Evolutionary conservation across 2,888 invertebrate species (phyloP).

Genomic region (Horisme vitalbata): DNA sequence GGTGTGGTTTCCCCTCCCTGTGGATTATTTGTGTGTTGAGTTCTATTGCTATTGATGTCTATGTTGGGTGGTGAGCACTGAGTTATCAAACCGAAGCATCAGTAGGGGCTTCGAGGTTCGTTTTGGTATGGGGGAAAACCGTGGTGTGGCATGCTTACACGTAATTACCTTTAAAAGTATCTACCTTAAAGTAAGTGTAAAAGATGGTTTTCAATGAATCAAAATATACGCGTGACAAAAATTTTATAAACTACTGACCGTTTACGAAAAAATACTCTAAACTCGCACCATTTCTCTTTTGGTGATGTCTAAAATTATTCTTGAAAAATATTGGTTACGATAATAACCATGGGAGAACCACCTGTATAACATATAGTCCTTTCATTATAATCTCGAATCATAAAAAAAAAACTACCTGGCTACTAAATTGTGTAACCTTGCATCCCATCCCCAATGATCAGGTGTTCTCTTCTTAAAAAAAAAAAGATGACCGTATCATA

Average conservation of each 20-base stretch:
- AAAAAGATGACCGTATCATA: conserved; percentile 43
- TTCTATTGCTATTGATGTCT: conserved; percentile 41
- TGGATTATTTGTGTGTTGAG: conserved; percentile 42
- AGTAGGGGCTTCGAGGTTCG: no score
- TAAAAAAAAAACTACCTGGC: conserved; percentile 62
- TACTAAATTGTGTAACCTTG: conserved; percentile 52
- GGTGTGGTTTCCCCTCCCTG: conserved; percentile 48
- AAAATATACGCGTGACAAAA: no score
- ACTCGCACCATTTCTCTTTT: no score
- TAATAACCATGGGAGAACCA: no score
- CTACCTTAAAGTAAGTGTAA: background rate
- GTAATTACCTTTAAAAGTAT: conserved; percentile 29
- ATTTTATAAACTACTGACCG: no score
- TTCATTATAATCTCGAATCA: conserved; percentile 2
- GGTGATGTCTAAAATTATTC: no score
- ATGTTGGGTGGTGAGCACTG: conserved; percentile 32
- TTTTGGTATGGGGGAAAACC: conserved; percentile 50
- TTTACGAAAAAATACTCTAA: no score
- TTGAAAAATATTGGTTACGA: no score
- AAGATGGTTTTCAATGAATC: no score
- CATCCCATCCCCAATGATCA: conserved; percentile 53
- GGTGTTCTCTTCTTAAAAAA: conserved; percentile 56
- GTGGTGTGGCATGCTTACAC: conserved; percentile 57
- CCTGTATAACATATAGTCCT: background rate
- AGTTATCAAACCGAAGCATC: conserved; percentile 51